These are phyloP conservation scores for Anisognathus igniventris DNA, from an alignment of 2,797 vertebrate species.

Conservation along the genomic window DNA sequence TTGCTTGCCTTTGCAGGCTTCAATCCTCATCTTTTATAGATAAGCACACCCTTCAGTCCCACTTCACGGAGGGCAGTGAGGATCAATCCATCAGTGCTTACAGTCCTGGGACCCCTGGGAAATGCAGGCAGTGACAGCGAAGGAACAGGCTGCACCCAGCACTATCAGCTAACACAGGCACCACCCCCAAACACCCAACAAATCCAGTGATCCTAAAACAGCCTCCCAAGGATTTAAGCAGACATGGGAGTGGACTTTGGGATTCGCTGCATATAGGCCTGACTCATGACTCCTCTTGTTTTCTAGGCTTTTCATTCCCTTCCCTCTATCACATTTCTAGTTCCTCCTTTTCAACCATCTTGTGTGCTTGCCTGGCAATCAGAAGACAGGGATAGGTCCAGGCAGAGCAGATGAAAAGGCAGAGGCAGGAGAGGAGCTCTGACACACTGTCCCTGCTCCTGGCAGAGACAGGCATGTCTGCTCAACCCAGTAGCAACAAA, in stretches of 20 bases:
- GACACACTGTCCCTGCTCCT: background rate
- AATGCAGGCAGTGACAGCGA: background rate
- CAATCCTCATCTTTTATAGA: background rate
- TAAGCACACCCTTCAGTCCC: background rate
- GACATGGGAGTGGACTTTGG: background rate
- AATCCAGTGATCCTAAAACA: background rate
- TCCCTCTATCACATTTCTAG: background rate
- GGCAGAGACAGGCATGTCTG: background rate
- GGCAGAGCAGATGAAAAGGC: background rate
- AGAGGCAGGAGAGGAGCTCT: background rate
- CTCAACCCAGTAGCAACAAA: constrained; percentile 7
- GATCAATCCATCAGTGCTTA: background rate
- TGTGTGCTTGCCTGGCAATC: background rate
- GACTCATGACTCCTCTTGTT: background rate
- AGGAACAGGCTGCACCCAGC: background rate
- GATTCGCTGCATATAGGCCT: background rate
- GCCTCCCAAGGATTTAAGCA: accelerated
- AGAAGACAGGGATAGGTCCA: background rate
- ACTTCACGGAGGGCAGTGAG: accelerated
- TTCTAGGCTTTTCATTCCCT: background rate
- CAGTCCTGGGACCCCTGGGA: background rate
- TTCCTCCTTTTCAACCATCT: background rate
- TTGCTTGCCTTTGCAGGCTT: constrained; percentile 1
- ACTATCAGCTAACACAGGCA: background rate
- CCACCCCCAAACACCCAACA: background rate